Evolutionary conservation across 1,140 invertebrate genomes (phyloP), one percentile per base, ranked within the genome.

Genomic region (Pseudomyrmex dendroicus): DNA sequence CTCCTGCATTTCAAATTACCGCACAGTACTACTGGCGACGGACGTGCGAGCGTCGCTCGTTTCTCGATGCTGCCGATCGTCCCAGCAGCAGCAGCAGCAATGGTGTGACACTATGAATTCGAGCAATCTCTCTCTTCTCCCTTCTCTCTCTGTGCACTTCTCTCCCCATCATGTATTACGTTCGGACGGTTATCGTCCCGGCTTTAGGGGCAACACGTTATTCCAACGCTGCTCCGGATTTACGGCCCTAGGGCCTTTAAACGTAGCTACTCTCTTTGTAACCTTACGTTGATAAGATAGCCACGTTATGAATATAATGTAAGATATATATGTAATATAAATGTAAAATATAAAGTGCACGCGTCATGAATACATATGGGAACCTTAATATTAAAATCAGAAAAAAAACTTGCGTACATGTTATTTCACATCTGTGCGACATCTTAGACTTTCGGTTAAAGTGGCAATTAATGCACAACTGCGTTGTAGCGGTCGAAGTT

Each of bases 391-490:
- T 64, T 13, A 17, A 50, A 48, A 35, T 7, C 5, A 25, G 1
- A 7, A 35, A 35, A 35, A 35, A 35, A 35, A 35, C 35, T 35
- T 35, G 35, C 35, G 25, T 25, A 25, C 25, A 25, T 2, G 35
- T 35, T 35, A 35, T 35, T 7, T 35, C 35, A 7, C 35, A 35
- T 35, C 35, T 35, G 5, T 7, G 35, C 5, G 35, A 35, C 5
- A 35, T 35, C 35, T 35, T 7, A 35, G 5, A 35, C 5, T 35
- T 35, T 35, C 5, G 5, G 35, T 35, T 35, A 35, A 87, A 87
- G 87, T 84, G 52, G 78, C 77, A 84, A 87, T 86, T 87, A 87
- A 84, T 87, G 70, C 67, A 74, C 48, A 22, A 35, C 35, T 61
- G 68, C 70, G 77, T 87, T 84, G 82, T 82, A 80, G 63, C 70